These are phyloP conservation scores for Anguilla anguilla DNA, from an alignment of 2,797 vertebrate genomes.

Conservation along the genomic window DNA sequence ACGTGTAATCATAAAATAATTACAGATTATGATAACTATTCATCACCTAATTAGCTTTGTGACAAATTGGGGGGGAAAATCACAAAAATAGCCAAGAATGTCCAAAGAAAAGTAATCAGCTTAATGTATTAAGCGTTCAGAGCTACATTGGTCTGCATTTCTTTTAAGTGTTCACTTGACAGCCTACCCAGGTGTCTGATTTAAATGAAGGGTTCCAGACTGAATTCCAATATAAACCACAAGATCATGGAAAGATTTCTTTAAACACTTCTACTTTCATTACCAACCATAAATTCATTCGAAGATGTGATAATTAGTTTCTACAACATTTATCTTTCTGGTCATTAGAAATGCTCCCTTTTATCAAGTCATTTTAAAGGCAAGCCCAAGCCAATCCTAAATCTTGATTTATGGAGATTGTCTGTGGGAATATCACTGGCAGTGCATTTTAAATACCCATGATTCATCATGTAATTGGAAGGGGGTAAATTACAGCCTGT, in stretches of 20 bases:
- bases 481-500: slow-evolving; percentile 8
- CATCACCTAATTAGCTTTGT: not conserved
- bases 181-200: not conserved
- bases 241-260: not conserved
- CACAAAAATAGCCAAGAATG: no score
- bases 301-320: not conserved
- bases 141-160: not conserved
- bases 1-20: not conserved
- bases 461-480: slow-evolving; percentile 13
- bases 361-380: slow-evolving; percentile 6
- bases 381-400: slow-evolving; percentile 2
- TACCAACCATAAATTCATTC: not conserved
- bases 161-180: not conserved
- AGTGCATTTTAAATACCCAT: not conserved
- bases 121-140: not conserved
- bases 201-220: not conserved
- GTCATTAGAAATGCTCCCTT: not conserved
- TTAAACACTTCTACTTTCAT: not conserved
- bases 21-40: not conserved
- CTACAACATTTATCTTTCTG: not conserved
- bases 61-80: not conserved
- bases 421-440: slow-evolving; percentile 20
- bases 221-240: not conserved
- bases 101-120: not conserved
- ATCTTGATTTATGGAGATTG: slow-evolving; percentile 13